Percentiles rank a stretch among this genome's conserved stretches.
phyloP scores from a whole-genome alignment of 35 echinoderm and acorn worm species.

The Eucidaris tribuloides region DNA sequence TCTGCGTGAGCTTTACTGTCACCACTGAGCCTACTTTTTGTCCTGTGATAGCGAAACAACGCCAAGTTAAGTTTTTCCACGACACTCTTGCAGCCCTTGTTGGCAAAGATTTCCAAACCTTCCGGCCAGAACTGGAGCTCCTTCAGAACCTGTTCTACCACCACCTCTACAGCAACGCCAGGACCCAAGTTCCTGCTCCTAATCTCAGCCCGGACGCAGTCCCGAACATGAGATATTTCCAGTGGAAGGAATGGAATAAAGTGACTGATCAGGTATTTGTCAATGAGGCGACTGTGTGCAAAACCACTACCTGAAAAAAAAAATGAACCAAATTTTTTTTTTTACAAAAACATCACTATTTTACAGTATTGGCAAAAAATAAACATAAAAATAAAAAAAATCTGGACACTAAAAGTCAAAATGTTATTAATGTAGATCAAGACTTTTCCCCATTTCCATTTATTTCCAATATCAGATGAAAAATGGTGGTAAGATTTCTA shows the following conservation, averaged over 20 bases:
- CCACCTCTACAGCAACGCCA: background rate
- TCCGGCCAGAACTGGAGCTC: slow-evolving; percentile 40
- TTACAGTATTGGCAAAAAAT: background rate
- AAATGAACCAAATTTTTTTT: background rate
- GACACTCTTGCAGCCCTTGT: slow-evolving; percentile 89
- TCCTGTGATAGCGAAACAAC: background rate
- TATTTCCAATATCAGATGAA: background rate
- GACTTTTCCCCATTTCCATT: too few relatives aligned
- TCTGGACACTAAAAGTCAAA: background rate
- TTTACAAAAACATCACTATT: background rate
- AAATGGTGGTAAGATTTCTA: background rate
- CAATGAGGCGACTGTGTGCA: slow-evolving; percentile 45
- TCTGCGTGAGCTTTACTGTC: too few relatives aligned
- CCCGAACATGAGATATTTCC: slow-evolving; percentile 61
- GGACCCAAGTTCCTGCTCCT: background rate
- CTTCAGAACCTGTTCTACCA: slow-evolving; percentile 20
- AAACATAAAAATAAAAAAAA: background rate
- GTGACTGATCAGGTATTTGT: slow-evolving; percentile 64
- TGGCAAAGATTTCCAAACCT: slow-evolving; percentile 43
- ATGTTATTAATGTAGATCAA: background rate
- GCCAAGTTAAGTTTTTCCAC: slow-evolving; percentile 71
- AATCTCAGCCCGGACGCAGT: slow-evolving; percentile 28
- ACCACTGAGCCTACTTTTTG: too few relatives aligned
- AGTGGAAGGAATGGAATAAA: slow-evolving; percentile 84
- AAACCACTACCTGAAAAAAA: slow-evolving; percentile 43